Percentiles rank a stretch among this genome's conserved stretches.
phyloP scores from a whole-genome alignment of 2,113 vertebrate species.

The Erythrolamprus reginae region DNA sequence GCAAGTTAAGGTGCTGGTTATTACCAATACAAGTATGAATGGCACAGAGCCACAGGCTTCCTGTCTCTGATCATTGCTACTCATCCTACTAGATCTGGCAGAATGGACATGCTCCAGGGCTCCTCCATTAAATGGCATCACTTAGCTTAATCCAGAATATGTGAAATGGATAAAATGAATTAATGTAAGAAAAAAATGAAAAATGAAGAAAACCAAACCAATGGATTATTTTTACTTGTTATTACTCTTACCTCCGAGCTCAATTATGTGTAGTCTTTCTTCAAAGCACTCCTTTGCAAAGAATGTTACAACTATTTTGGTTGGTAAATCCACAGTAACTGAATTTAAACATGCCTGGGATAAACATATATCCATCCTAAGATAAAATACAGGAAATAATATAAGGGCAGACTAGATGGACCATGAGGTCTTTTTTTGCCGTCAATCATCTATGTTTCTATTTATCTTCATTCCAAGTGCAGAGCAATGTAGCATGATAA shows the following conservation, averaged over 20 bases:
- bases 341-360: too few relatives aligned
- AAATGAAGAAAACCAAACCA: background rate
- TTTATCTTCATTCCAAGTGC: background rate
- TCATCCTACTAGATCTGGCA: background rate
- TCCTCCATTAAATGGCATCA: background rate
- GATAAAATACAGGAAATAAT: too few relatives aligned
- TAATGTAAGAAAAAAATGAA: background rate
- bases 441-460: too few relatives aligned
- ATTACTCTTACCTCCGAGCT: background rate
- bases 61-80: background rate
- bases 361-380: too few relatives aligned
- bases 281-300: background rate
- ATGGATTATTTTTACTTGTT: background rate
- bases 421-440: too few relatives aligned
- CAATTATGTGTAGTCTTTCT: background rate
- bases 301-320: background rate
- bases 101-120: background rate
- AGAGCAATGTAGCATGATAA: background rate
- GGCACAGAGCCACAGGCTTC: background rate
- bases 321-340: too few relatives aligned
- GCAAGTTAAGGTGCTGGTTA: too few relatives aligned
- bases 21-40: background rate
- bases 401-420: too few relatives aligned
- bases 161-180: background rate
- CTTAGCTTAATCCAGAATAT: background rate